Conservation (phyloP, 2,888 invertebrate species). For the Amphimallon solstitiale region DNA sequence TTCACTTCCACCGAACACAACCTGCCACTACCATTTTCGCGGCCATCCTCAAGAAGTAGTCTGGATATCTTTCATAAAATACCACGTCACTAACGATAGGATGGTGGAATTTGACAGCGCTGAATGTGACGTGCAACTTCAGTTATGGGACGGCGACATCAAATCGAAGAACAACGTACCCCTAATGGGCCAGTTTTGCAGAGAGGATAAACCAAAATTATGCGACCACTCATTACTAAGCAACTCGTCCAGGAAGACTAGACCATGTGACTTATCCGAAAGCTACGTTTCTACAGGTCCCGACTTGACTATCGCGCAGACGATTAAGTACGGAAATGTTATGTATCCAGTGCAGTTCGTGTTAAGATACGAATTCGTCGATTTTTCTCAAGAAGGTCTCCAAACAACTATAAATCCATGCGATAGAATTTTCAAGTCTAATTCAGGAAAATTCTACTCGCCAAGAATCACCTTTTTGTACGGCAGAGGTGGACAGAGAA, state of each 20-base stretch:
- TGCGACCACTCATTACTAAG: constrained; percentile 80
- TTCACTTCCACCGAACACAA: constrained; percentile 83
- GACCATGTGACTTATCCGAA: constrained; percentile 77
- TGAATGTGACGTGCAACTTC: constrained; percentile 78
- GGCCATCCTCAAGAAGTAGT: constrained; percentile 81
- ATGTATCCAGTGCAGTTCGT: constrained; percentile 81
- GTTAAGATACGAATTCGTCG: constrained; percentile 85
- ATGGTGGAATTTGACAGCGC: constrained; percentile 74
- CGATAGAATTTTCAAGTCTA: constrained; percentile 69
- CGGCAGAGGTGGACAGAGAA: constrained; percentile 81
- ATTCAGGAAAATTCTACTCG: constrained; percentile 70
- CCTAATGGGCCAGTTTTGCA: constrained; percentile 79
- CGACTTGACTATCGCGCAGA: constrained; percentile 81
- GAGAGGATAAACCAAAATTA: constrained; percentile 78
- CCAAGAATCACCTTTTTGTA: constrained; percentile 85
- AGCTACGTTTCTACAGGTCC: constrained; percentile 81
- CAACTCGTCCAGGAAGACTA: constrained; percentile 76
- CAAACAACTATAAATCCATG: constrained; percentile 72
- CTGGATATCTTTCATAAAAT: constrained; percentile 86
- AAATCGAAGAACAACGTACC: constrained; percentile 63
- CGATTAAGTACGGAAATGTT: constrained; percentile 80
- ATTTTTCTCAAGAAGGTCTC: constrained; percentile 74
- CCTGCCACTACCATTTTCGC: constrained; percentile 82
- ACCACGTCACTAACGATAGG: constrained; percentile 73
- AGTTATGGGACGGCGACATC: constrained; percentile 78